phyloP scores from a whole-genome alignment of 2,888 invertebrate species.

The Emmelina monodactyla region DNA sequence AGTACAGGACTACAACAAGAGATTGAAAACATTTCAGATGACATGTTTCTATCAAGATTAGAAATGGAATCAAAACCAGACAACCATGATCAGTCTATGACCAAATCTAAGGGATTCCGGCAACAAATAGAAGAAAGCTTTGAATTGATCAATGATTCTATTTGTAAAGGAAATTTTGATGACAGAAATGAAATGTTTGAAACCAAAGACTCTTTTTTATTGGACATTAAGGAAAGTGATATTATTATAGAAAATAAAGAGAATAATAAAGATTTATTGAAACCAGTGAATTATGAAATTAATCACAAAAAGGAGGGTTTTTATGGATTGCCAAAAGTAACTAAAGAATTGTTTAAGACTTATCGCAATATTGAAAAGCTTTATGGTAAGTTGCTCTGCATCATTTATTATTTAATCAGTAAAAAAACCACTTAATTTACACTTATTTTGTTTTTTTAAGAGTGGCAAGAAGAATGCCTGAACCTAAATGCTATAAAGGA shows the following conservation, averaged over 20 bases:
- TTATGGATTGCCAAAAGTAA: conserved; percentile 79
- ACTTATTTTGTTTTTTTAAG: conserved; percentile 43
- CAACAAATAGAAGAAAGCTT: conserved; percentile 49
- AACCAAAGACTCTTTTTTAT: conserved; percentile 48
- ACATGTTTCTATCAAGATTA: conserved; percentile 39
- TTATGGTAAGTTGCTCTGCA: conserved; percentile 87
- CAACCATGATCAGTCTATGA: conserved; percentile 18
- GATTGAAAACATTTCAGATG: conserved; percentile 33
- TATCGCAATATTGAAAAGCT: conserved; percentile 81
- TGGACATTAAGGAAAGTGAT: conserved; percentile 41
- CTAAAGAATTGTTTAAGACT: conserved; percentile 74
- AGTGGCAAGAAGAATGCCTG: conserved; percentile 95
- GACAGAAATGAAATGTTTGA: conserved; percentile 33
- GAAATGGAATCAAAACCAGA: conserved; percentile 22
- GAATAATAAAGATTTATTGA: conserved; percentile 7
- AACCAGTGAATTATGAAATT: conserved; percentile 10
- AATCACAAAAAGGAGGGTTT: conserved; percentile 48
- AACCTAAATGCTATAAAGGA: conserved; percentile 75
- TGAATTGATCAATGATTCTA: conserved; percentile 58
- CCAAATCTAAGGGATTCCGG: conserved; percentile 21
- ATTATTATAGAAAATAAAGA: conserved; percentile 22
- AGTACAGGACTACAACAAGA: conserved; percentile 20
- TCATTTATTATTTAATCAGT: not conserved
- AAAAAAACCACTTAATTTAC: not conserved
- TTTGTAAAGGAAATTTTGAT: conserved; percentile 36